Conservation (phyloP, 1,140 invertebrate genomes). For the Drosophila ficusphila region DNA sequence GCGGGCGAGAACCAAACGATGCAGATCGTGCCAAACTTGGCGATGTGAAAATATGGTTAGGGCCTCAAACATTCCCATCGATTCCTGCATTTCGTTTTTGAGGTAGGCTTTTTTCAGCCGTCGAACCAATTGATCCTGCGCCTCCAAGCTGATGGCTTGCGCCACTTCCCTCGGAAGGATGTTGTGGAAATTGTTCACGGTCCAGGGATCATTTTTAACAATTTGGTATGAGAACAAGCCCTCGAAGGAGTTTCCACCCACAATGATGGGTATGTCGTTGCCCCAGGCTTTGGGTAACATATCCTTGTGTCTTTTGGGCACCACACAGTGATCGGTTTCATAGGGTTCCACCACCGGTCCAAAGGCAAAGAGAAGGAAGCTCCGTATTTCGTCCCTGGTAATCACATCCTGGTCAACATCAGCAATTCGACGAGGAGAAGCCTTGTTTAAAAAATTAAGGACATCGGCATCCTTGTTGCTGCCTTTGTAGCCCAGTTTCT, state of each 20-base stretch:
- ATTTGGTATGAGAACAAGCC: slow-evolving; percentile 65
- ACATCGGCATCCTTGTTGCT: slow-evolving; percentile 60
- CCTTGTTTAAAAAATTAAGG: slow-evolving; percentile 39
- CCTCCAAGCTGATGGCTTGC: slow-evolving; percentile 31
- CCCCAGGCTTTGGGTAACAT: slow-evolving; percentile 63
- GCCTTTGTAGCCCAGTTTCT: slow-evolving; percentile 67
- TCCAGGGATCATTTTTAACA: slow-evolving; percentile 37
- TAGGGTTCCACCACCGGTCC: slow-evolving; percentile 75
- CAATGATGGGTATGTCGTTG: slow-evolving; percentile 84
- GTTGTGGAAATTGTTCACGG: slow-evolving; percentile 49
- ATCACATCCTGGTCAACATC: slow-evolving; percentile 63
- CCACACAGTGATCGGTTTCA: slow-evolving; percentile 55
- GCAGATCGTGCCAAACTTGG: slow-evolving; percentile 81
- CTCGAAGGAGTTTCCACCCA: slow-evolving; percentile 83
- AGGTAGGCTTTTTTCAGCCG: slow-evolving; percentile 60
- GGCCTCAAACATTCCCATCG: slow-evolving; percentile 54
- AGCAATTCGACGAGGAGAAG: slow-evolving; percentile 85
- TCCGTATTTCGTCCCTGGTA: slow-evolving; percentile 51
- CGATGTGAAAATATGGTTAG: slow-evolving; percentile 75
- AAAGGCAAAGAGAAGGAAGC: slow-evolving; percentile 55
- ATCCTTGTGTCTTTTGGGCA: slow-evolving; percentile 56
- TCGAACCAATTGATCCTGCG: slow-evolving; percentile 42
- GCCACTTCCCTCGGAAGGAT: slow-evolving; percentile 62
- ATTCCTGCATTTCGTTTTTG: slow-evolving; percentile 43
- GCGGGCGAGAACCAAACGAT: slow-evolving; percentile 70